Evolutionary conservation across 2,797 vertebrate species (phyloP), one percentile per base, ranked within the genome.

Genomic region (Holocentrus rufus): DNA sequence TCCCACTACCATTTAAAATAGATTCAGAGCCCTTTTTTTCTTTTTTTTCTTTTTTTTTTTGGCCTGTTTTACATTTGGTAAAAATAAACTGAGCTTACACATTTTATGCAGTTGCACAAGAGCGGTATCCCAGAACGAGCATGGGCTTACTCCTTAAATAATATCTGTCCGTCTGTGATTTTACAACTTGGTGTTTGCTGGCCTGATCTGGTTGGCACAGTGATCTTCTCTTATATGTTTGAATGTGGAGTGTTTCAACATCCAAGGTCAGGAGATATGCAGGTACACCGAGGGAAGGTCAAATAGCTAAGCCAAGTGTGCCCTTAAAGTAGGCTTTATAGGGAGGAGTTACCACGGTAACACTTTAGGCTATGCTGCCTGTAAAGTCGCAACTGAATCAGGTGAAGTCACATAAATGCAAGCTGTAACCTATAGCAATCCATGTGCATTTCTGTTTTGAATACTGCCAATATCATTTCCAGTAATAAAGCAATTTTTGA

Each of bases 331-430:
- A 6, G 80, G 14, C 58, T 87, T 90, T 72, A 82, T 20, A n/a
- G 77, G 61, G 5, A 3, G 64, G 30, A 36, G 88, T 87, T 39
- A 72, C 87, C 83, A 78, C 10, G 52, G 77, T 71, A 82, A 89
- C 86, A 4, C 62, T 56, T 79, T 1, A 68, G 74, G 68, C 65
- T 9, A 72, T 10, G 64, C 42, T 22, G 47, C 17, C 59, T 14
- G 18, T 74, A 74, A 81, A 72, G 50, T 53, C 25, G 47, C 14
- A 15, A 8, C 14, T 20, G 30, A 44, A 54, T 74, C 76, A 36
- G 53, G 65, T 30, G 67, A 0, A 18, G 27, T 61, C 27, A 23
- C 46, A 7, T 53, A 36, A 3, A 63, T 44, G 27, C 3, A 5
- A 1, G 27, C 36, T 58, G 42, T 57, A n/a, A n/a, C n/a, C n/a